Conservation (phyloP, 2,888 invertebrate species). For the Lysandra coridon region DNA sequence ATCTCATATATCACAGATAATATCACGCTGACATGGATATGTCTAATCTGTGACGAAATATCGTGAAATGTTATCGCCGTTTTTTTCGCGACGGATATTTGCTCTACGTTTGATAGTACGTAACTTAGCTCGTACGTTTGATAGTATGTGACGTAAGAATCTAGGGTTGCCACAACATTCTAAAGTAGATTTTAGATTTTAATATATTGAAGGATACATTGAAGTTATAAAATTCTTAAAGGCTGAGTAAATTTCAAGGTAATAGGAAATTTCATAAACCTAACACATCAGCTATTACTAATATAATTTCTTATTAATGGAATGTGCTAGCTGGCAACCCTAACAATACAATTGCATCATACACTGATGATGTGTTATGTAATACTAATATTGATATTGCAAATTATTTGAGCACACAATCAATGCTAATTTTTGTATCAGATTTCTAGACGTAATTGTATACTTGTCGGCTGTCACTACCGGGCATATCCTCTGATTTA, state of each 20-base stretch:
- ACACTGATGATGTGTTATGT: slow-evolving; percentile 18
- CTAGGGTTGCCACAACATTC: background rate
- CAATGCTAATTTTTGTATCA: slow-evolving; percentile 17
- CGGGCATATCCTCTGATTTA: background rate
- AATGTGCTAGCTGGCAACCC: background rate
- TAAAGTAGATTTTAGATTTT: background rate
- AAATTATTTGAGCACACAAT: slow-evolving; percentile 25
- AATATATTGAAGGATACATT: background rate
- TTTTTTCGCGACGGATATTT: background rate
- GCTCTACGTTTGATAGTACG: slow-evolving; percentile 22
- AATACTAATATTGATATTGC: slow-evolving; percentile 28
- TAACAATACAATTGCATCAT: slow-evolving; percentile 19
- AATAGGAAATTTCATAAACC: background rate
- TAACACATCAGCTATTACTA: background rate
- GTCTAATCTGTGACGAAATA: slow-evolving; percentile 15
- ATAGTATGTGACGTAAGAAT: slow-evolving; percentile 14
- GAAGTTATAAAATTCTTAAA: background rate
- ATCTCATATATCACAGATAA: background rate
- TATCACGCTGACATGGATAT: background rate
- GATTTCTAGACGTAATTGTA: slow-evolving; percentile 17
- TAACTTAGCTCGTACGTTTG: slow-evolving; percentile 33
- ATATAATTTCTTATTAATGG: background rate
- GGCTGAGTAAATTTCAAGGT: background rate
- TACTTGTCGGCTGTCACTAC: slow-evolving; percentile 11
- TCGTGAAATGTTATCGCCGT: slow-evolving; percentile 15